These are phyloP conservation scores for Chaitophorus viminalis DNA, from an alignment of 2,888 invertebrate genomes.

Conservation along the genomic window DNA sequence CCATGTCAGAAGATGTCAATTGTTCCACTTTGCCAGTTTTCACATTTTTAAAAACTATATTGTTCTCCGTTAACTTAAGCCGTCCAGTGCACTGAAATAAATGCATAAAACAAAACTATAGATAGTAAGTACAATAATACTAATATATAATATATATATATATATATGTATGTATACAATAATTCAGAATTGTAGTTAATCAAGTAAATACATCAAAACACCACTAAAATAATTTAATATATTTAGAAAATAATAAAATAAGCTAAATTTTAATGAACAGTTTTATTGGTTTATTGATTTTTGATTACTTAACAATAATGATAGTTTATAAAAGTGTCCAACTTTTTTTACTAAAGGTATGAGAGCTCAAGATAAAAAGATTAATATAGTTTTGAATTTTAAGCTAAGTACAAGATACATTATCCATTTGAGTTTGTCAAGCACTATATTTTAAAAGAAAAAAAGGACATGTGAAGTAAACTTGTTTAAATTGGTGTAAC, in stretches of 20 bases:
- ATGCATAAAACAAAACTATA: conserved; percentile 47
- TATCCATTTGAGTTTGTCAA: no score
- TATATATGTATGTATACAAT: no score
- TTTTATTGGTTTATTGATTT: background rate
- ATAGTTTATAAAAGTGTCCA: no score
- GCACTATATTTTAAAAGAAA: no score
- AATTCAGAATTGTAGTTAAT: no score
- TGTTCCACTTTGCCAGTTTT: conserved; percentile 97
- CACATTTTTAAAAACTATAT: conserved; percentile 91
- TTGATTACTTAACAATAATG: no score
- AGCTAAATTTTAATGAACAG: background rate
- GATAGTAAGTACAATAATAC: conserved; percentile 2
- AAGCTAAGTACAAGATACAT: no score
- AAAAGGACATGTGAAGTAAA: no score
- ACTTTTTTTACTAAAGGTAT: no score
- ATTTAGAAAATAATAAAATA: background rate
- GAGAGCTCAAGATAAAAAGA: no score
- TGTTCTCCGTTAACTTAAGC: conserved; percentile 90
- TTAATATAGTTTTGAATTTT: no score
- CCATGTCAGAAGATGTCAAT: conserved; percentile 84
- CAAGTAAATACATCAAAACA: conserved; percentile 50
- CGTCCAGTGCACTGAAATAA: conserved; percentile 84
- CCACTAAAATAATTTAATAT: background rate
- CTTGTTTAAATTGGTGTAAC: no score
- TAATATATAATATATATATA: conserved; percentile 33